Evolutionary conservation across 92 coral and sea anemone species (phyloP), one percentile per base, ranked within the genome.

Genomic region (Zoanthus solanderi): DNA sequence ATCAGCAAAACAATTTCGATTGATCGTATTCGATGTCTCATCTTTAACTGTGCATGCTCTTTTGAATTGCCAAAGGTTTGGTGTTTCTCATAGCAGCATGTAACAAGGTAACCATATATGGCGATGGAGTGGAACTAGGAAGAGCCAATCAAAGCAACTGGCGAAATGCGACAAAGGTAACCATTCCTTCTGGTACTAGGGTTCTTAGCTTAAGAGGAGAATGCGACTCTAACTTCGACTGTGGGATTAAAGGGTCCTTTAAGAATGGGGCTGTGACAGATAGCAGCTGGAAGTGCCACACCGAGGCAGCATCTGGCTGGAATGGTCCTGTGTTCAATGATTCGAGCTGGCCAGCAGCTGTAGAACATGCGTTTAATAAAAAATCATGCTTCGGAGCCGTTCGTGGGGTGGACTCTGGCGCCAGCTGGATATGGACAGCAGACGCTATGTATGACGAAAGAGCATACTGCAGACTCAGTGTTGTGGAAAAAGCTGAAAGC

Each of bases 301-400:
- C 74, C n/a, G 84, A 79, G 11, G 72, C 32, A 10, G 50, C 42
- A 0, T 1, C 58, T 50, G 84, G 44, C 0, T 79, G 84, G 73
- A 61, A 37, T 31, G 53, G 37, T 11, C 29, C 69, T 14, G 30
- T 42, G 53, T 79, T 79, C 71, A 37, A 79, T 60, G 73, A 79
- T 34, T 79, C 84, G 44, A 44, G 72, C 28, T 79, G 84, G 84
- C 72, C 84, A 60, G 37, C 72, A n/a, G 84, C 84, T 42, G 84
- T 57, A 29, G 23, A 60, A 23, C 73, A 79, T 56, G 52, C 34
- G 72, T 12, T 13, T 45, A 61, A 31, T 30, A 60, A 72, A 79
- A 79, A 6, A 6, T 42, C 71, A 56, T 79, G 84, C 15, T 31
- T 10, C 37, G 72, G 84, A 79, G 72, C 52, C 7, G 84, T 79